These are phyloP conservation scores for Phenganax stokvisi DNA, from an alignment of 92 coral and sea anemone genomes.

Conservation along the genomic window DNA sequence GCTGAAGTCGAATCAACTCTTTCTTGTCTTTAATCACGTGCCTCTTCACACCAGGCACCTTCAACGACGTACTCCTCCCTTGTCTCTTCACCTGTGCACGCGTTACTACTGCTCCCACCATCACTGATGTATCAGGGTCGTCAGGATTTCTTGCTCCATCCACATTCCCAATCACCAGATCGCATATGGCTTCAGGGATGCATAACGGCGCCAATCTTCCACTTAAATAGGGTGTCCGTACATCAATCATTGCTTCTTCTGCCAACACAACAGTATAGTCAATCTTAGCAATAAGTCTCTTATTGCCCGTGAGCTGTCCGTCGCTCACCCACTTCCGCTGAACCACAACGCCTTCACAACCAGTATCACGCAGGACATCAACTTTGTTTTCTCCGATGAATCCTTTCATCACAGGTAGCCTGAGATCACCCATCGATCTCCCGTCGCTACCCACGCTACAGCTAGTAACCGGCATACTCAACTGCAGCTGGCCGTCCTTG, in stretches of 20 bases:
- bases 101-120: neutral
- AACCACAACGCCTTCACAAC: conserved; percentile 3
- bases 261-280: conserved; percentile 3
- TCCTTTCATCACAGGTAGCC: conserved; percentile 12
- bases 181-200: conserved; percentile 2
- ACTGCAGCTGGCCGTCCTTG: too few species aligned
- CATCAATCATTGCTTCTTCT: neutral
- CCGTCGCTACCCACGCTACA: too few species aligned
- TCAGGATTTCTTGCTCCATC: conserved; percentile 17
- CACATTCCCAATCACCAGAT: conserved; percentile 16
- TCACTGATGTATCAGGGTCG: neutral
- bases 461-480: too few species aligned
- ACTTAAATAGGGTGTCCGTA: conserved; percentile 19
- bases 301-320: conserved; percentile 13
- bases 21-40: conserved; percentile 12
- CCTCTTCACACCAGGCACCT: neutral
- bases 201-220: conserved; percentile 19
- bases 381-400: neutral
- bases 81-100: conserved; percentile 5
- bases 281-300: neutral
- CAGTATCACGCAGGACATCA: conserved; percentile 8
- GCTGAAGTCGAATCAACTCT: conserved; percentile 37
- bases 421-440: too few species aligned
- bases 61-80: neutral
- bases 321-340: neutral